Percentiles rank a stretch among this genome's conserved stretches.
Conservation (phyloP, 2,888 invertebrate species). For the Pseudolycoriella hygida region DNA sequence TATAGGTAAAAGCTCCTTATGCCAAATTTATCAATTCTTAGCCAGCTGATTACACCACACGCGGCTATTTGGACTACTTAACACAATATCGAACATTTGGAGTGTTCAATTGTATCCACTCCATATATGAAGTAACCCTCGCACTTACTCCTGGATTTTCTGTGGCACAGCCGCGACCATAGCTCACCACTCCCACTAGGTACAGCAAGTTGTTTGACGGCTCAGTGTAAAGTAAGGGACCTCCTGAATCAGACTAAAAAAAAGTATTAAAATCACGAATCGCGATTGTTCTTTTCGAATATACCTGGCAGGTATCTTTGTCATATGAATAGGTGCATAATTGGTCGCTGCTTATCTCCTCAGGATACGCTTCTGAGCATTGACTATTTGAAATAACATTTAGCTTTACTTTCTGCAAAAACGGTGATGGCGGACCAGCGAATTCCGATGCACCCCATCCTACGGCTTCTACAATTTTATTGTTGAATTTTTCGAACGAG, state of each 20-base stretch:
- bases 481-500: slow-evolving; percentile 8
- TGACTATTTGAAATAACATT: slow-evolving; percentile 27
- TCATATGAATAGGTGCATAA: background rate
- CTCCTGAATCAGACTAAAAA: slow-evolving; percentile 27
- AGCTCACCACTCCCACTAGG: slow-evolving; percentile 34
- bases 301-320: background rate
- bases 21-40: no score
- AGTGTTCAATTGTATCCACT: slow-evolving; percentile 33
- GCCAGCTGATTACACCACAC: no score
- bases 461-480: slow-evolving; percentile 14
- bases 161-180: slow-evolving; percentile 34
- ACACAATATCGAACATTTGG: slow-evolving; percentile 21
- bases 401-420: slow-evolving; percentile 32
- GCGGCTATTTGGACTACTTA: no score
- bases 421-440: slow-evolving; percentile 31
- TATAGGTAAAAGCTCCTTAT: no score
- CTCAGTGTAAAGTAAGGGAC: slow-evolving; percentile 31
- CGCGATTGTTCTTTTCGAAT: no score
- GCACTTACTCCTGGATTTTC: slow-evolving; percentile 30
- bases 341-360: background rate
- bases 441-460: slow-evolving; percentile 41
- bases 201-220: background rate
- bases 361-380: slow-evolving; percentile 24
- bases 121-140: slow-evolving; percentile 34
- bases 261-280: no score